Conservation (phyloP, 1,140 invertebrate species). For the Araneus ventricosus region DNA sequence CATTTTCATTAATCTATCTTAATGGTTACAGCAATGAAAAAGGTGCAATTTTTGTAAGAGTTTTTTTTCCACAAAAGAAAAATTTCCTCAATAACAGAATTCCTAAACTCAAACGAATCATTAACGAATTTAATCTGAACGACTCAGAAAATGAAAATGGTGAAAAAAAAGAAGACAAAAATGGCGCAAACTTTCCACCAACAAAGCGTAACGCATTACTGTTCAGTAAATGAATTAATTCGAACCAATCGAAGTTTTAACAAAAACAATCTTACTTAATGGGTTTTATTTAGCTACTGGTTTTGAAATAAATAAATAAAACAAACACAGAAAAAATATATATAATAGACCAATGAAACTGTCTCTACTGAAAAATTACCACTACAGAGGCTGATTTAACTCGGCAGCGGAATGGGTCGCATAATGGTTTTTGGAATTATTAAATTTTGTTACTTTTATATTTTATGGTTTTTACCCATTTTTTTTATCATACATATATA, state of each 20-base stretch:
- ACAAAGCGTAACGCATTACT: conserved; percentile 33
- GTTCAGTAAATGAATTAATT: conserved; percentile 58
- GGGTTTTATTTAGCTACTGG: conserved; percentile 21
- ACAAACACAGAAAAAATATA: conserved; percentile 4
- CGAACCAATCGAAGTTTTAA: background rate
- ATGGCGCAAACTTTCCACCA: background rate
- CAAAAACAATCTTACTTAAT: conserved; percentile 59
- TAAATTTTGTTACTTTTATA: conserved; percentile 66
- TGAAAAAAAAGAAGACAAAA: conserved; percentile 8
- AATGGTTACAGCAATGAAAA: conserved; percentile 21
- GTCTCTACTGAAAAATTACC: conserved; percentile 70
- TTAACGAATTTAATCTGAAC: conserved; percentile 47
- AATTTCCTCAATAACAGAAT: conserved; percentile 38
- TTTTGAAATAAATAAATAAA: conserved; percentile 44
- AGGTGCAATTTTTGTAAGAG: background rate
- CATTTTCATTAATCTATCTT: conserved; percentile 41
- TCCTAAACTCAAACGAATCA: conserved; percentile 10
- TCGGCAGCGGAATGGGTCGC: conserved; percentile 9
- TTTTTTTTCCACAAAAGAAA: background rate
- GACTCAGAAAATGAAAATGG: background rate
- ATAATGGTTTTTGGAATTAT: conserved; percentile 72
- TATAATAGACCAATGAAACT: conserved; percentile 58
- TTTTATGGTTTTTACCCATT: conserved; percentile 8
- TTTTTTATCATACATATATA: conserved; percentile 52
- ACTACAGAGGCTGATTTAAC: conserved; percentile 39